Evolutionary conservation across 2,888 invertebrate species (phyloP), one percentile per base, ranked within the genome.

Genomic region (Gasteruption jaculator): DNA sequence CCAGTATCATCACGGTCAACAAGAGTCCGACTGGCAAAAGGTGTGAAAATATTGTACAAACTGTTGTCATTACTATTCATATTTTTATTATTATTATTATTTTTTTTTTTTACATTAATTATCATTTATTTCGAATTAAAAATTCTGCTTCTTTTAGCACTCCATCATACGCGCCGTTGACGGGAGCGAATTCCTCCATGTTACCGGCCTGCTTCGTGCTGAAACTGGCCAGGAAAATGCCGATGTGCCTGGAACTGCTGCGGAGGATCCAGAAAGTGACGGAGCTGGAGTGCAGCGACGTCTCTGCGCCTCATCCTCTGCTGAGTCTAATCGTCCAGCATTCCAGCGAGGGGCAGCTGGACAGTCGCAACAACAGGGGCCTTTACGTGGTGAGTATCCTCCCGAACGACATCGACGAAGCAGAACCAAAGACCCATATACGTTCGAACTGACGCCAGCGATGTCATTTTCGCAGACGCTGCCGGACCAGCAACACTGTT

Each of bases 401-500:
- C 7, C n/a, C 27, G 25, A 7, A 15, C 18, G 7, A 12, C 18
- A 11, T 16, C 15, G 22, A 24, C 24, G 7, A 26, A 12, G 11
- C 16, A n/a, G 11, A n/a, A n/a, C n/a, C n/a, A n/a, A n/a, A n/a
- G n/a, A n/a, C n/a, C n/a, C n/a, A n/a, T n/a, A n/a, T n/a, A n/a
- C n/a, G n/a, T n/a, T n/a, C n/a, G n/a, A n/a, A n/a, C n/a, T n/a
- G n/a, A n/a, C n/a, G n/a, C n/a, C n/a, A n/a, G n/a, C n/a, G n/a
- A n/a, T n/a, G n/a, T n/a, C n/a, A n/a, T 30, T 49, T 52, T 52
- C 71, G 11, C 73, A 90, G 89, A 86, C 85, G 42, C 74, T 96
- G 32, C 91, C 94, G 0, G 94, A 93, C 66, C 94, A 95, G 68
- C 85, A 84, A 43, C 95, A 96, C 66, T 91, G 92, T 64, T 96